phyloP scores from a whole-genome alignment of 2,888 invertebrate species.

The Polietes domitor region DNA sequence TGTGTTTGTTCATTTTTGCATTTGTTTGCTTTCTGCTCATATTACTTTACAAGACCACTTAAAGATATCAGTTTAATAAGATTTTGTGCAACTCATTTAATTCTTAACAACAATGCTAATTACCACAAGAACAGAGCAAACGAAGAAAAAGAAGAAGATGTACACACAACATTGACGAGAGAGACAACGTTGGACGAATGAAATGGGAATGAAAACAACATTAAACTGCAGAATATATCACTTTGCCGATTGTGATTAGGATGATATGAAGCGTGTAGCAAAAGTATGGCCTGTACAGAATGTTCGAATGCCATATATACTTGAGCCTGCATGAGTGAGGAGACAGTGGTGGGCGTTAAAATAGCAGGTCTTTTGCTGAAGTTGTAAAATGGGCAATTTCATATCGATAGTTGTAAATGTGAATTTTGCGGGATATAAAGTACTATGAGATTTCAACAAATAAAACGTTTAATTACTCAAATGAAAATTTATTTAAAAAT shows the following conservation, averaged over 20 bases:
- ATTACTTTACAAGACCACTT: slow-evolving; percentile 70
- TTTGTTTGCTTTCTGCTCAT: not conserved
- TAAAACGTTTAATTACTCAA: too few relatives aligned
- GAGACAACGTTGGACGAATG: slow-evolving; percentile 27
- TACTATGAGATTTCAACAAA: too few relatives aligned
- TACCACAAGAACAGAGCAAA: slow-evolving; percentile 68
- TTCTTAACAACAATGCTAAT: slow-evolving; percentile 64
- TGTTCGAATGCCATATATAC: slow-evolving; percentile 18
- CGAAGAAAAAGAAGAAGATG: slow-evolving; percentile 56
- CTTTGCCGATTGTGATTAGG: slow-evolving; percentile 79
- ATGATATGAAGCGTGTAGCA: slow-evolving; percentile 77
- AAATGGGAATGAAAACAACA: slow-evolving; percentile 57
- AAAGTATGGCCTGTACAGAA: not conserved
- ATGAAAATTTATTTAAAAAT: too few relatives aligned
- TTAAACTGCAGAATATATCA: slow-evolving; percentile 68
- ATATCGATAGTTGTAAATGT: too few relatives aligned
- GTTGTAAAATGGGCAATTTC: slow-evolving; percentile 9
- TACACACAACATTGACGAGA: slow-evolving; percentile 55
- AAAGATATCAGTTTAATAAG: slow-evolving; percentile 79
- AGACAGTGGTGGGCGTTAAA: not conserved
- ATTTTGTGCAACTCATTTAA: slow-evolving; percentile 76
- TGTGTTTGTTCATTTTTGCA: not conserved
- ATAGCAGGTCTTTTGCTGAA: not conserved
- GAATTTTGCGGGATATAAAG: too few relatives aligned
- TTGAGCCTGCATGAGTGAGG: slow-evolving; percentile 4